Conservation (phyloP, 2,797 vertebrate genomes). For the Catostomus latipinnis region DNA sequence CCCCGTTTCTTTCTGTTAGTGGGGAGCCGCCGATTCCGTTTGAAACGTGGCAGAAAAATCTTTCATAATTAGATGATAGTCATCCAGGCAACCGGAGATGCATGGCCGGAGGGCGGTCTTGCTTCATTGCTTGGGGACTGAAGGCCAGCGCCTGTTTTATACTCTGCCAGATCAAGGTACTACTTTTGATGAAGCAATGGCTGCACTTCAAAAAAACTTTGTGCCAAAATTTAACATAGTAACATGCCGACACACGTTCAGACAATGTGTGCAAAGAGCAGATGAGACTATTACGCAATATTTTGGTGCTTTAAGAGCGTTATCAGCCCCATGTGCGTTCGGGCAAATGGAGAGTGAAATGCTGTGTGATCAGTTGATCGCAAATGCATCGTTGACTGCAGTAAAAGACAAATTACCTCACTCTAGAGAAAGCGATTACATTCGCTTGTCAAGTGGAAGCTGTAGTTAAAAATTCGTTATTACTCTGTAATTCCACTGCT, state of each 20-base stretch:
- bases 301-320: slow-evolving; percentile 2
- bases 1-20: slow-evolving; percentile 31
- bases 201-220: slow-evolving; percentile 31
- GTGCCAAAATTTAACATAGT: slow-evolving; percentile 23
- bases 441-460: slow-evolving; percentile 16
- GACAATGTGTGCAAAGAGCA: slow-evolving; percentile 12
- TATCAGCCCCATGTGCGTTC: slow-evolving; percentile 12
- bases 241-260: slow-evolving; percentile 6
- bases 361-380: slow-evolving; percentile 25
- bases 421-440: slow-evolving; percentile 4
- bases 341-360: slow-evolving; percentile 36
- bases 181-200: slow-evolving; percentile 10
- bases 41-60: slow-evolving; percentile 17
- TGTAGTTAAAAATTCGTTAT: slow-evolving; percentile 10
- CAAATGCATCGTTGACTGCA: slow-evolving; percentile 1
- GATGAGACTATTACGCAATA: slow-evolving; percentile 26
- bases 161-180: slow-evolving; percentile 11
- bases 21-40: slow-evolving; percentile 39
- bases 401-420: slow-evolving; percentile 30
- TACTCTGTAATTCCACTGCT: not conserved
- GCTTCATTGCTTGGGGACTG: slow-evolving; percentile 39
- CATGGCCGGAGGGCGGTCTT: slow-evolving; percentile 37
- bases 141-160: slow-evolving; percentile 44
- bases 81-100: slow-evolving; percentile 24
- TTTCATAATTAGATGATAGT: slow-evolving; percentile 48